Percentiles rank a stretch among this genome's conserved stretches.
Evolutionary conservation across 2,797 vertebrate species (phyloP).

Genomic region (Melanotaenia trifasciata): DNA sequence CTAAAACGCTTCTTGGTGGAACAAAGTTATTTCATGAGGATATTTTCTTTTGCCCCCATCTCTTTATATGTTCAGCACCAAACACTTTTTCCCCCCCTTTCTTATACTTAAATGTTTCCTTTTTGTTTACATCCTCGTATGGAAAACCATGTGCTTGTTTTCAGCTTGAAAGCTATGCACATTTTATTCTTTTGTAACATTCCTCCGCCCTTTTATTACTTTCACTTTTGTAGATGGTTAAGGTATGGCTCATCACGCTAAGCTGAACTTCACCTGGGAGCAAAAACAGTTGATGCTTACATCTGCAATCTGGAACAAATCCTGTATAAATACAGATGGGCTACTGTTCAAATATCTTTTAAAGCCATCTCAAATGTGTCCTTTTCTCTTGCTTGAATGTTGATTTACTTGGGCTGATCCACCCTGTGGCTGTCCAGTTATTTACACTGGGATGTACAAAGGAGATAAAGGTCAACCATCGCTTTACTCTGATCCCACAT

Average conservation of each 20-base stretch:
- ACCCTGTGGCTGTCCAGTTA: constrained; percentile 20
- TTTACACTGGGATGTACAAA: constrained; percentile 47
- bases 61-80: constrained; percentile 13
- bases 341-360: constrained; percentile 25
- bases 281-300: constrained; percentile 30
- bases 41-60: constrained; percentile 22
- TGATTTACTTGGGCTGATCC: constrained; percentile 23
- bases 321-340: constrained; percentile 37
- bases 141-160: constrained; percentile 44
- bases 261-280: constrained; percentile 32
- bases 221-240: constrained; percentile 26
- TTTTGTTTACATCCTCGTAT: constrained; percentile 25
- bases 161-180: constrained; percentile 45
- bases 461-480: constrained; percentile 28
- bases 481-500: constrained; percentile 21
- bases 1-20: constrained; percentile 40
- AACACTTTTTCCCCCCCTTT: constrained; percentile 27
- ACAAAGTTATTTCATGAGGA: constrained; percentile 47
- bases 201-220: constrained; percentile 46
- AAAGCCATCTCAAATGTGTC: constrained; percentile 33
- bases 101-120: neutral
- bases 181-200: constrained; percentile 64
- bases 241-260: constrained; percentile 12
- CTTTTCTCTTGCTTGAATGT: constrained; percentile 48
- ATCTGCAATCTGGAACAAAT: constrained; percentile 52